These are phyloP conservation scores for Catocala nupta DNA, from an alignment of 2,888 invertebrate genomes.

Conservation along the genomic window DNA sequence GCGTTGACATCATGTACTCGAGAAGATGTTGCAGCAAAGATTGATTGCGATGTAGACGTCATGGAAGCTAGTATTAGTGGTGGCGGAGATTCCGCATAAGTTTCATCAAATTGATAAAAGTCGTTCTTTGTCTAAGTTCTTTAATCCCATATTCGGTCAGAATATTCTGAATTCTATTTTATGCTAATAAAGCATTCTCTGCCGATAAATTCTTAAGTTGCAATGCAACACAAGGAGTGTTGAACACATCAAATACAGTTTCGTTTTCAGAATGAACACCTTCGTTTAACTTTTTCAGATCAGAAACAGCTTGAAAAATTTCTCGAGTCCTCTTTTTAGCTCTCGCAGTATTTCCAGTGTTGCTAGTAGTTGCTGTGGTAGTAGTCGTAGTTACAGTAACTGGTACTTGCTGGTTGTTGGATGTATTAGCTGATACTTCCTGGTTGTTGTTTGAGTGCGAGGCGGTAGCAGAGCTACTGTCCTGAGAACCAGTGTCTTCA, in stretches of 20 bases:
- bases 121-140: slow-evolving; percentile 20
- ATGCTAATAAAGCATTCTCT: slow-evolving; percentile 30
- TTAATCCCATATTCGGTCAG: slow-evolving; percentile 24
- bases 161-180: slow-evolving; percentile 25
- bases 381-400: not conserved
- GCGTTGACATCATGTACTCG: slow-evolving; percentile 12
- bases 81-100: too few relatives aligned
- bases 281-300: slow-evolving; percentile 14
- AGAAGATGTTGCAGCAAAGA: slow-evolving; percentile 2
- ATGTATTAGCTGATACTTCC: not conserved
- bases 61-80: too few relatives aligned
- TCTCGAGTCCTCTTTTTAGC: slow-evolving; percentile 17
- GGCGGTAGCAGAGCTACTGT: not conserved
- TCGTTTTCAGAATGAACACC: slow-evolving; percentile 23
- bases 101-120: too few relatives aligned
- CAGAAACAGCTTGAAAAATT: slow-evolving; percentile 1
- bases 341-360: not conserved
- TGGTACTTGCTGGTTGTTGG: not conserved
- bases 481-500: not conserved
- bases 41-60: too few relatives aligned
- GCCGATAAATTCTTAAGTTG: slow-evolving; percentile 27
- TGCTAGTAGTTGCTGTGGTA: too few relatives aligned
- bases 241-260: slow-evolving; percentile 26
- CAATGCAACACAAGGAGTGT: slow-evolving; percentile 27
- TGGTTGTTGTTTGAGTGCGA: not conserved